A percentile compares a stretch with the other conserved stretches of the same genome.
phyloP scores from a whole-genome alignment of 2,888 invertebrate genomes.

The Pristionchus mayeri region DNA sequence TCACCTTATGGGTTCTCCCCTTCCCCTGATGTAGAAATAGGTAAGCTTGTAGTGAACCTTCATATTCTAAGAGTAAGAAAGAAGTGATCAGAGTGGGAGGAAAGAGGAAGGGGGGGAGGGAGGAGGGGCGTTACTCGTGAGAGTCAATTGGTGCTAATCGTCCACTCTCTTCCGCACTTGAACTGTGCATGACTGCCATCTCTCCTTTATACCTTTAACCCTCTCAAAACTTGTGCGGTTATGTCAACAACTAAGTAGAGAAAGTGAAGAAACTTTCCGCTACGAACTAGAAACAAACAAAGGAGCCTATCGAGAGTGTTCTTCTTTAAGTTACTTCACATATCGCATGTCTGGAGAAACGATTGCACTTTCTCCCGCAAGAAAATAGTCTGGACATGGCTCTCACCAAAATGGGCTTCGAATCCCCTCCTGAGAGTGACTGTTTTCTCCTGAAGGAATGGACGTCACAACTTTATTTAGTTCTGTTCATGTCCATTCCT shows the following conservation, averaged over 20 bases:
- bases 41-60: constrained; percentile 20
- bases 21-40: constrained; percentile 35
- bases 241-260: constrained; percentile 17
- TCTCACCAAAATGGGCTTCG: neutral
- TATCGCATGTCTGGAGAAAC: neutral
- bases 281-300: constrained; percentile 19
- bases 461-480: too few species aligned
- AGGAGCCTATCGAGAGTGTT: neutral
- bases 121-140: neutral
- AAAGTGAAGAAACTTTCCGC: neutral
- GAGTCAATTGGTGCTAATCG: constrained; percentile 4
- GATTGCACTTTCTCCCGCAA: neutral
- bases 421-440: neutral
- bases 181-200: too few species aligned
- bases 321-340: neutral
- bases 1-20: constrained; percentile 27
- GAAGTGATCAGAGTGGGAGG: neutral
- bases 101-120: too few species aligned
- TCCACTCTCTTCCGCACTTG: neutral
- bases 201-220: neutral
- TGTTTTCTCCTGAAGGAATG: neutral
- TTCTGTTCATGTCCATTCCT: too few species aligned
- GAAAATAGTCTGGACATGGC: neutral
- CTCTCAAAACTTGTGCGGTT: neutral
- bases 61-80: neutral